phyloP scores from a whole-genome alignment of 2,888 invertebrate species.

The Tetramorium bicarinatum region DNA sequence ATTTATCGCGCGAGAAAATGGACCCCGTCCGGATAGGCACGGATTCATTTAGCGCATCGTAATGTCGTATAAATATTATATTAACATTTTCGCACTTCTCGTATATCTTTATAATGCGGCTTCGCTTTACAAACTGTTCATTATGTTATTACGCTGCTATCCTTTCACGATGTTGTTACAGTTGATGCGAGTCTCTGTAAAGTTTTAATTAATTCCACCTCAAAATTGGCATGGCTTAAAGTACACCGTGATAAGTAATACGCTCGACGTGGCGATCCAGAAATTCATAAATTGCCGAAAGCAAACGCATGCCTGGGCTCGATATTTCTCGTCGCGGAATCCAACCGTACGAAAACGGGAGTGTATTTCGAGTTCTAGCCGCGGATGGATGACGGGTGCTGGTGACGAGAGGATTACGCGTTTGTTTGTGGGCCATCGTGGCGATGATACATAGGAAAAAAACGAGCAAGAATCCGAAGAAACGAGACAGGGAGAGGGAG shows the following conservation, averaged over 20 bases:
- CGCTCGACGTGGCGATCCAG: background rate
- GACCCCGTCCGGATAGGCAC: conserved; percentile 14
- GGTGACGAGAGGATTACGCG: conserved; percentile 83
- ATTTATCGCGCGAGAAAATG: conserved; percentile 52
- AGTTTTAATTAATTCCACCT: conserved; percentile 22
- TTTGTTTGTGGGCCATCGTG: conserved; percentile 75
- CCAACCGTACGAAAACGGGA: conserved; percentile 25
- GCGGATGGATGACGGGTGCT: conserved; percentile 63
- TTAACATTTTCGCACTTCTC: conserved; percentile 44
- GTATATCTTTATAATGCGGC: conserved; percentile 16
- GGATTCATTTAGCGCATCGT: conserved; percentile 52
- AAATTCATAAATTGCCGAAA: background rate
- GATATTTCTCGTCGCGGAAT: conserved; percentile 31
- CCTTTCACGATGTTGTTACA: conserved; percentile 33
- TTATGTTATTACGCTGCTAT: conserved; percentile 9
- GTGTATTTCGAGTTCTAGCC: conserved; percentile 63
- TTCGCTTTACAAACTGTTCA: conserved; percentile 25
- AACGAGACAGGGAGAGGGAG: conserved; percentile 50
- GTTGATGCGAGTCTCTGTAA: conserved; percentile 19
- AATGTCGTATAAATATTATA: conserved; percentile 61
- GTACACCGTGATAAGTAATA: background rate
- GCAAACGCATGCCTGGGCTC: background rate
- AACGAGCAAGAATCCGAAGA: conserved; percentile 40
- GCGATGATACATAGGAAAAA: conserved; percentile 68
- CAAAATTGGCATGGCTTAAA: background rate